Percentiles rank a stretch among this genome's conserved stretches.
These are phyloP conservation scores for Leptinotarsa tumamoca DNA, from an alignment of 2,888 invertebrate species.

Conservation along the genomic window DNA sequence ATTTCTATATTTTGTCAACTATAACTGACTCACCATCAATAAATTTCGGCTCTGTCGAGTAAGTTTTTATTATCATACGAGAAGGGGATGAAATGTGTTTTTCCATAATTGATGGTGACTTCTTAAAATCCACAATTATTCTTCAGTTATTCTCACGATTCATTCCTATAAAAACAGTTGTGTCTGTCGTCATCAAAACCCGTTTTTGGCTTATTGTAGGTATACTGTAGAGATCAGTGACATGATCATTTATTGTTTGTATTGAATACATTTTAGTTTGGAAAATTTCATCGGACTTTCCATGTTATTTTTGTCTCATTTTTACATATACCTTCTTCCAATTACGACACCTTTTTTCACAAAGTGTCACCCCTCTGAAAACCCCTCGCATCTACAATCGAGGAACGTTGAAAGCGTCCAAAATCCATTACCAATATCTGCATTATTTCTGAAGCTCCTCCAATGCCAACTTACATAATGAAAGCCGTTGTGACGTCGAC, in stretches of 20 bases:
- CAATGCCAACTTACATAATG: constrained; percentile 66
- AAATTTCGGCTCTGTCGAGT: neutral
- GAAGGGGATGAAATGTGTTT: neutral
- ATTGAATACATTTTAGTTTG: too few species aligned
- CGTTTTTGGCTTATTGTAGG: neutral
- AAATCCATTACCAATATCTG: constrained; percentile 66
- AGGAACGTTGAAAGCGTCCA: constrained; percentile 61
- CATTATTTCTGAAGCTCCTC: constrained; percentile 64
- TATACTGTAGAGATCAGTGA: neutral
- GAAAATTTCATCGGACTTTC: too few species aligned
- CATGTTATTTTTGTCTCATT: too few species aligned
- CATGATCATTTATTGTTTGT: neutral
- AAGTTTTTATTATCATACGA: neutral
- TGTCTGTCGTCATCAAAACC: neutral
- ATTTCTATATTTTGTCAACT: neutral
- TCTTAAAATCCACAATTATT: neutral
- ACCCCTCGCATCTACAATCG: constrained; percentile 39
- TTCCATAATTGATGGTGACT: neutral
- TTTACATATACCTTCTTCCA: constrained; percentile 46
- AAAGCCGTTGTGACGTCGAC: constrained; percentile 63
- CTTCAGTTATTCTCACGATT: neutral
- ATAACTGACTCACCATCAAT: neutral
- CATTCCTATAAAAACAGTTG: neutral
- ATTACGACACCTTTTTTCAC: constrained; percentile 46
- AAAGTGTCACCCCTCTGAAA: constrained; percentile 55